A percentile compares a stretch with the other conserved stretches of the same genome.
Conservation (phyloP, 2,888 invertebrate species). For the Reticulitermes lucifugus region DNA sequence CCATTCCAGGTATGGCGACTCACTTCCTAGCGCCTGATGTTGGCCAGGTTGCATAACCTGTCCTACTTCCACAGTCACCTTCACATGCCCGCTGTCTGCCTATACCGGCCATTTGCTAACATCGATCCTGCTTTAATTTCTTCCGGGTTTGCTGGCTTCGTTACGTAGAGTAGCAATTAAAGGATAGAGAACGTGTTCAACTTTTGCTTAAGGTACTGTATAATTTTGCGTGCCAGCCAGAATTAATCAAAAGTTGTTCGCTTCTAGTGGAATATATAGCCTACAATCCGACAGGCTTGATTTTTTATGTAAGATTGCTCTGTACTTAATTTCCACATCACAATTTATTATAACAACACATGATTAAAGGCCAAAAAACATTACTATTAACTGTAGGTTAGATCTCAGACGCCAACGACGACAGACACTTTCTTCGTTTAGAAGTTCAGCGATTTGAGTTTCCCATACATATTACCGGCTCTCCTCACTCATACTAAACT, state of each 20-base stretch:
- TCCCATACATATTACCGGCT: no score
- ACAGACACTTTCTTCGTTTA: neutral
- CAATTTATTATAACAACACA: neutral
- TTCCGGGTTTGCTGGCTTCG: neutral
- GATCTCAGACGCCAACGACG: neutral
- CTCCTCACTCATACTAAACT: no score
- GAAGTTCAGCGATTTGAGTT: neutral
- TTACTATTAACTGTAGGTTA: neutral
- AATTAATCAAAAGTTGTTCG: constrained; percentile 10
- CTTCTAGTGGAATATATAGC: neutral
- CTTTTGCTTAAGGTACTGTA: neutral
- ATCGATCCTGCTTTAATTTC: neutral
- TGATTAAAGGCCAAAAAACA: neutral
- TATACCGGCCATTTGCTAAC: neutral
- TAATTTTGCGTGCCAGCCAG: constrained; percentile 3
- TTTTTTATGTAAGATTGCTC: neutral
- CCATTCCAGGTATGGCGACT: neutral
- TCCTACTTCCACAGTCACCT: neutral
- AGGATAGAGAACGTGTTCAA: neutral
- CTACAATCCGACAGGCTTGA: neutral
- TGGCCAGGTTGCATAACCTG: constrained; percentile 1
- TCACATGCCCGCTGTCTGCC: no score
- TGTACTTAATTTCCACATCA: neutral
- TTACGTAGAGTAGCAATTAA: neutral
- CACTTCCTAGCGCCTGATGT: constrained; percentile 6